Conservation (phyloP, 2,797 vertebrate genomes). For the Sebastolobus altivelis region DNA sequence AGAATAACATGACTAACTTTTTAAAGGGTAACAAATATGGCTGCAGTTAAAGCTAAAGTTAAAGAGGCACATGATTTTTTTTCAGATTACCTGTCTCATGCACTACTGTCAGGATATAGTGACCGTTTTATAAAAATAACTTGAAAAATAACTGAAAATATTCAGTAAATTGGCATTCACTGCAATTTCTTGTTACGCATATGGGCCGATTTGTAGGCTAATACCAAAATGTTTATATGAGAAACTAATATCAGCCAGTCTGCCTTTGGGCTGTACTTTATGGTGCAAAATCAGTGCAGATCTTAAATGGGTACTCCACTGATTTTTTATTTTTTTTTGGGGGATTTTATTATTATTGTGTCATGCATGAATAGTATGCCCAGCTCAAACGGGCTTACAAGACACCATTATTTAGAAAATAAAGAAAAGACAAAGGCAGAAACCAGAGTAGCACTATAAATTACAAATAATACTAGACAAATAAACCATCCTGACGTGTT, state of each 20-base stretch:
- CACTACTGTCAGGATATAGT: too few species aligned
- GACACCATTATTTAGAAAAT: not conserved
- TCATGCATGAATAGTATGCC: too few species aligned
- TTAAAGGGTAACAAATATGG: not conserved
- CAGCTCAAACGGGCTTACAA: not conserved
- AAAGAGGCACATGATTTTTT: too few species aligned
- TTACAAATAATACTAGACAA: too few species aligned
- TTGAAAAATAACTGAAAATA: not conserved
- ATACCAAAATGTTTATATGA: not conserved
- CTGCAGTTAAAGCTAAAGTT: not conserved
- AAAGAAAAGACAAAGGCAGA: not conserved
- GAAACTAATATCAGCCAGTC: not conserved
- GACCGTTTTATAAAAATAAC: too few species aligned
- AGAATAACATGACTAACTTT: not conserved
- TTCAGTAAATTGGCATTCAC: not conserved
- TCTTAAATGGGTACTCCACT: not conserved
- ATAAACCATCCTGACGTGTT: too few species aligned
- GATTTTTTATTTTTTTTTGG: not conserved
- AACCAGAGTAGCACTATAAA: not conserved
- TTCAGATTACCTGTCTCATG: too few species aligned
- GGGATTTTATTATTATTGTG: too few species aligned
- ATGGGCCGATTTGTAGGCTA: not conserved
- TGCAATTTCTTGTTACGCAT: not conserved
- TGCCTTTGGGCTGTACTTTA: not conserved
- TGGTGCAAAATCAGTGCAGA: not conserved